Base-by-base conservation (phyloP, 2,797 vertebrate species). In the Notamacropus eugenii region DNA sequence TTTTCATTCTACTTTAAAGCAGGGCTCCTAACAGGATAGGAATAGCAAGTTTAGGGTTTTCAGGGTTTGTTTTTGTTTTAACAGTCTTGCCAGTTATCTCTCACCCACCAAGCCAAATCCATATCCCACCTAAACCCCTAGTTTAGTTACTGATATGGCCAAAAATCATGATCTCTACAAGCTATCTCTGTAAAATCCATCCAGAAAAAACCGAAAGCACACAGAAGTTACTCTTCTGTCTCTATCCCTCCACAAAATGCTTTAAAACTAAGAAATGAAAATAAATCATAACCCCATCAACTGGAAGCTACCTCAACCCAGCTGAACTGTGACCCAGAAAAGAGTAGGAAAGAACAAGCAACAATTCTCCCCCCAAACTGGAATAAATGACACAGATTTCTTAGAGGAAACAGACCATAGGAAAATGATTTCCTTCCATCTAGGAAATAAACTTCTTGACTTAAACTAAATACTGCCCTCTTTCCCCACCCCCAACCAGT, bases 21-120 rank as follows among this genome's bases (percentile, higher is more conserved):
- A 98, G 97, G 96, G 97, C 96, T 97, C 28, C 57, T 58, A 58
- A 97, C 92, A 94, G 90, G 92, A 92, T 52, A 95, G 96, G 74
- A 46, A 87, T 27, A 87, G 74, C 9, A 82, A 40, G 40, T 46
- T 87, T 96, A 95, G 96, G 94, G 74, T 92, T 92, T 90, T 91
- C 94, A 96, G 95, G 91, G 95, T 98, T 97, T 97, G 98, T 97
- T 97, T 97, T 97, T 93, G 96, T 97, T 91, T 97, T 97, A 97
- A 97, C 96, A 97, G 95, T 97, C 95, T 93, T 90, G 97, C 96
- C 95, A n/a, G 74, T 87, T 91, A 55, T 95, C 93, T 91, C 95
- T 90, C 58, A 54, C 91, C 92, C 27, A 27, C 1, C 55, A 87
- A 87, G 40, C 24, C 54, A 57, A 28, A 57, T 92, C 56, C 74